Conservation (phyloP, 2,888 invertebrate species). For the Automeris io region DNA sequence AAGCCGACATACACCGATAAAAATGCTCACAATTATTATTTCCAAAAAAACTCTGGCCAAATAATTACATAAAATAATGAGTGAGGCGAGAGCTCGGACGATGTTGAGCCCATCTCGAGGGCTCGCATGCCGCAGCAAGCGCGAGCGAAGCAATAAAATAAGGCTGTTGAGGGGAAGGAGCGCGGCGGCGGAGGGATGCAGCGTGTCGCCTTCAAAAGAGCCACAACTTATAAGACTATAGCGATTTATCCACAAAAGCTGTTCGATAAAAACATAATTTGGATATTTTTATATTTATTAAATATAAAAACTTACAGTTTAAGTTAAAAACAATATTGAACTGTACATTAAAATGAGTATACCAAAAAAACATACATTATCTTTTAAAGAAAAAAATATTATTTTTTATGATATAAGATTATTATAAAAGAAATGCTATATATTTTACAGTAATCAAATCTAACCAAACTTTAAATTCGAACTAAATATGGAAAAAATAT, state of each 20-base stretch:
- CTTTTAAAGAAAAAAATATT: too few species aligned
- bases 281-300: not conserved
- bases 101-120: slow-evolving; percentile 64
- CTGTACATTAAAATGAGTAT: not conserved
- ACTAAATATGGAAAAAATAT: too few species aligned
- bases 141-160: slow-evolving; percentile 57
- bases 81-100: slow-evolving; percentile 54
- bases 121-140: slow-evolving; percentile 47
- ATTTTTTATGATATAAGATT: too few species aligned
- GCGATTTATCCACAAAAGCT: slow-evolving; percentile 22
- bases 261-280: not conserved
- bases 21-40: slow-evolving; percentile 54
- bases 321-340: not conserved
- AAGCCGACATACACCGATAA: slow-evolving; percentile 37
- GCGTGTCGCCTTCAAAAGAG: slow-evolving; percentile 24
- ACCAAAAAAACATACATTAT: not conserved
- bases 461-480: too few species aligned
- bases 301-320: not conserved
- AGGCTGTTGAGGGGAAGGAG: slow-evolving; percentile 33
- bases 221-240: slow-evolving; percentile 21
- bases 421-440: too few species aligned
- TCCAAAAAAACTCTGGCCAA: slow-evolving; percentile 54
- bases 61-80: slow-evolving; percentile 74
- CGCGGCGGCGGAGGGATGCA: slow-evolving; percentile 16
- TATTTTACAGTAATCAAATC: too few species aligned